Evolutionary conservation across 2,888 invertebrate species (phyloP).

Genomic region (Subacronicta megacephala): DNA sequence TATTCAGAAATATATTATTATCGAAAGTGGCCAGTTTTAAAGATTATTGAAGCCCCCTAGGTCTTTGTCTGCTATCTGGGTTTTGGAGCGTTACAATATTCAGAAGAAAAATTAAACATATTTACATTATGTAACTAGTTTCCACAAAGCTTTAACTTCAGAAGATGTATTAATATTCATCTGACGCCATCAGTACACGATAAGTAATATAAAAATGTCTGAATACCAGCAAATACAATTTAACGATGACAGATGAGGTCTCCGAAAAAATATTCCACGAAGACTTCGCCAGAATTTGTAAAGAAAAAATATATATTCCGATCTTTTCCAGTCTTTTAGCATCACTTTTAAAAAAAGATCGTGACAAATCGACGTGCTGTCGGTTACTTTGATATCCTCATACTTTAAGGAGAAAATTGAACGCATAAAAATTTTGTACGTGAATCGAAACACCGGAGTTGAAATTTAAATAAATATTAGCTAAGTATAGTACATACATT

Average conservation of each 20-base stretch:
- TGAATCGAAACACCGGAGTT: conserved; percentile 10
- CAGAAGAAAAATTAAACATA: no score
- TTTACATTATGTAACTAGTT: background rate
- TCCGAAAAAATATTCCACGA: conserved; percentile 11
- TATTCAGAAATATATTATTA: no score
- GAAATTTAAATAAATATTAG: no score
- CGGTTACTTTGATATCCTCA: conserved; percentile 28
- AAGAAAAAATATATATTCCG: conserved; percentile 31
- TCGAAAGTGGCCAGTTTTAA: no score
- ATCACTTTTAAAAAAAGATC: conserved; percentile 28
- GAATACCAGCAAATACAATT: conserved; percentile 24
- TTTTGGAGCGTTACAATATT: no score
- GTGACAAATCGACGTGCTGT: conserved; percentile 51
- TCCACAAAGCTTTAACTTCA: background rate
- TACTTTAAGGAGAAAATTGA: conserved; percentile 20
- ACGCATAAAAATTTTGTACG: conserved; percentile 40
- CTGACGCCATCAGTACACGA: background rate
- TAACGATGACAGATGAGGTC: conserved; percentile 47
- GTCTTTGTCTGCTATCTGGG: no score
- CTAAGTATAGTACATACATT: no score
- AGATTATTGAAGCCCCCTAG: no score
- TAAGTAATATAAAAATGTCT: conserved; percentile 22
- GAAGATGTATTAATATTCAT: conserved; percentile 10
- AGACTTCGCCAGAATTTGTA: conserved; percentile 7
- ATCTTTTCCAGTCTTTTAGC: conserved; percentile 47